Evolutionary conservation across 1,140 invertebrate species (phyloP).

Genomic region (Rhyacophila brunnea): DNA sequence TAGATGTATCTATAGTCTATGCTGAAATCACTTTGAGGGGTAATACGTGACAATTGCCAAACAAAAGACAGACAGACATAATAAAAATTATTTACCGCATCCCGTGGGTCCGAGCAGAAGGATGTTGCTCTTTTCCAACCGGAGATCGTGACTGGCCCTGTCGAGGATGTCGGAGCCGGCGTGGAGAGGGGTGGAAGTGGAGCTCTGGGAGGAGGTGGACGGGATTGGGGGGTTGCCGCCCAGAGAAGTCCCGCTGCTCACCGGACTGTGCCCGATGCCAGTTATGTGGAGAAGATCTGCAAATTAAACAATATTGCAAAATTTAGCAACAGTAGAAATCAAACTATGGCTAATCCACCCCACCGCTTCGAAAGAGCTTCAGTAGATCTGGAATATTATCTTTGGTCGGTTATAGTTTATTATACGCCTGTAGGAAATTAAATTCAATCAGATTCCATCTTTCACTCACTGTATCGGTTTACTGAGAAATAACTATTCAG

Average conservation of each 20-base stretch:
- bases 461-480: no score
- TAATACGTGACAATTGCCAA: no score
- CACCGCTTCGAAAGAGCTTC: no score
- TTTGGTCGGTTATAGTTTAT: no score
- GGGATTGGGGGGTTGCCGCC: conserved; percentile 39
- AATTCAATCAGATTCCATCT: no score
- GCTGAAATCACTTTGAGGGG: no score
- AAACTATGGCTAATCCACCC: conserved; percentile 50
- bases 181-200: conserved; percentile 38
- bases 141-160: conserved; percentile 76
- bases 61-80: no score
- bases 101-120: conserved; percentile 95
- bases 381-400: no score
- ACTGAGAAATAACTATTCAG: no score
- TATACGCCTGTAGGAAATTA: no score
- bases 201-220: conserved; percentile 23
- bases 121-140: conserved; percentile 97
- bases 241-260: conserved; percentile 33
- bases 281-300: conserved; percentile 83
- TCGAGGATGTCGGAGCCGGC: conserved; percentile 85
- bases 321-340: conserved; percentile 20
- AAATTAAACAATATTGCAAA: conserved; percentile 34
- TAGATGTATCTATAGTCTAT: no score
- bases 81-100: conserved; percentile 73
- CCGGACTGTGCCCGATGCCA: conserved; percentile 66